Evolutionary conservation across 1,140 invertebrate genomes (phyloP).

Genomic region (Lepidotrigona ventralis): DNA sequence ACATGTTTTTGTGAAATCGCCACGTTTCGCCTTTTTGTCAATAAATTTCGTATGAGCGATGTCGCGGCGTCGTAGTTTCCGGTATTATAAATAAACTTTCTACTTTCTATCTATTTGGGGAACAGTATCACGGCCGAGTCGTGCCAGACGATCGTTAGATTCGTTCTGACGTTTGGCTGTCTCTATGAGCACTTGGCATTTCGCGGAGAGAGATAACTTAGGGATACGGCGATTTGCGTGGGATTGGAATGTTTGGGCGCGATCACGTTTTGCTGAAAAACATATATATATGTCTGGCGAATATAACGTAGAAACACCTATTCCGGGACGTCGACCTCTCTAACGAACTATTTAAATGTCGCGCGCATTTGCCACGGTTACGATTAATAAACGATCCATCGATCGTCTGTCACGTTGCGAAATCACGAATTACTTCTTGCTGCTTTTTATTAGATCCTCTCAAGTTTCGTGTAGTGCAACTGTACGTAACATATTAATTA

Average conservation of each 20-base stretch:
- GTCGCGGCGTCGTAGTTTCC: background rate
- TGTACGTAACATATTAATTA: too few relatives aligned
- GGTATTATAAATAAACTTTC: background rate
- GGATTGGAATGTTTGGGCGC: conserved; percentile 67
- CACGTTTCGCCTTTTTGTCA: background rate
- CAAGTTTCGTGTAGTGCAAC: too few relatives aligned
- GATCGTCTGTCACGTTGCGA: background rate
- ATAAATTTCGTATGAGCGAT: background rate
- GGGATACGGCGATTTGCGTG: conserved; percentile 63
- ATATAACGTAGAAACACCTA: conserved; percentile 5
- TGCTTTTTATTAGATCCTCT: too few relatives aligned
- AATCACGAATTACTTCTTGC: too few relatives aligned
- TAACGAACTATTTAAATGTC: conserved; percentile 35
- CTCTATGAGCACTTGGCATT: conserved; percentile 52
- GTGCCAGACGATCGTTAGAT: conserved; percentile 32
- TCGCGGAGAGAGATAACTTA: conserved; percentile 49
- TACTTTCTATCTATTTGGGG: conserved; percentile 15
- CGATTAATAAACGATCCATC: background rate
- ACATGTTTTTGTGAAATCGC: background rate
- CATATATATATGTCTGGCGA: conserved; percentile 32
- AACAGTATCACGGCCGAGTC: background rate
- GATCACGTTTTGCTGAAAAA: conserved; percentile 65
- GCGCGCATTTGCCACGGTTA: background rate
- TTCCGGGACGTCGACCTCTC: conserved; percentile 17
- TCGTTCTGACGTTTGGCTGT: conserved; percentile 36